Percentiles rank a stretch among this genome's conserved stretches.
Conservation (phyloP, 2,888 invertebrate genomes). For the Mesorhabditis sp. region DNA sequence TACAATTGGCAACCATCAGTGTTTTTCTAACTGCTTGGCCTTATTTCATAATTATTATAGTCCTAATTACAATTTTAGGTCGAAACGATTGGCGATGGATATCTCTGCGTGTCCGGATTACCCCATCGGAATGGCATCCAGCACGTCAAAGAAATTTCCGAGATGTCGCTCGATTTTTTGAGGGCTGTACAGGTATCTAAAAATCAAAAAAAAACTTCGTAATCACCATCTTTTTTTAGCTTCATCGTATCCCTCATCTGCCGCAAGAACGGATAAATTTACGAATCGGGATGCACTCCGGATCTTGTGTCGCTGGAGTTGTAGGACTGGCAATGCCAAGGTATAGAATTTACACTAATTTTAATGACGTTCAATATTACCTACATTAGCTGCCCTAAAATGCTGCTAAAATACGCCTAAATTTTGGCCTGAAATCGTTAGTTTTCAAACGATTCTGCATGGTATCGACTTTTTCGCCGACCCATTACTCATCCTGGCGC, state of each 20-base stretch:
- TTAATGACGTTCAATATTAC: neutral
- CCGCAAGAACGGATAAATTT: constrained; percentile 45
- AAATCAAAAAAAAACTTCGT: neutral
- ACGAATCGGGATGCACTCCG: constrained; percentile 40
- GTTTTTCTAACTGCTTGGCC: too few relatives aligned
- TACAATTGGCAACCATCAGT: too few relatives aligned
- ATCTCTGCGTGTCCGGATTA: constrained; percentile 5
- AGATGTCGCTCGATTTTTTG: neutral
- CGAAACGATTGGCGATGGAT: constrained; percentile 6
- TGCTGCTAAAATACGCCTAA: neutral
- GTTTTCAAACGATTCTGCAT: too few relatives aligned
- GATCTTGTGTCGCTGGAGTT: constrained; percentile 43
- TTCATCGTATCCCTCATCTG: constrained; percentile 41
- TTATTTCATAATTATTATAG: neutral
- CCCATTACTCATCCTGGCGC: too few relatives aligned
- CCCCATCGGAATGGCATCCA: constrained; percentile 7
- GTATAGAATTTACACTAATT: neutral
- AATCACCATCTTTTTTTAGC: neutral
- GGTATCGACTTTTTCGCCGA: too few relatives aligned
- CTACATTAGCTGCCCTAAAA: neutral
- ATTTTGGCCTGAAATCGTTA: too few relatives aligned
- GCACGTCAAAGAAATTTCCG: constrained; percentile 7
- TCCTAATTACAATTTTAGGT: neutral
- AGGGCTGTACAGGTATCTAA: neutral
- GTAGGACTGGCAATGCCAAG: constrained; percentile 46